phyloP scores from a whole-genome alignment of 2,888 invertebrate species.

The Nowickia ferox region DNA sequence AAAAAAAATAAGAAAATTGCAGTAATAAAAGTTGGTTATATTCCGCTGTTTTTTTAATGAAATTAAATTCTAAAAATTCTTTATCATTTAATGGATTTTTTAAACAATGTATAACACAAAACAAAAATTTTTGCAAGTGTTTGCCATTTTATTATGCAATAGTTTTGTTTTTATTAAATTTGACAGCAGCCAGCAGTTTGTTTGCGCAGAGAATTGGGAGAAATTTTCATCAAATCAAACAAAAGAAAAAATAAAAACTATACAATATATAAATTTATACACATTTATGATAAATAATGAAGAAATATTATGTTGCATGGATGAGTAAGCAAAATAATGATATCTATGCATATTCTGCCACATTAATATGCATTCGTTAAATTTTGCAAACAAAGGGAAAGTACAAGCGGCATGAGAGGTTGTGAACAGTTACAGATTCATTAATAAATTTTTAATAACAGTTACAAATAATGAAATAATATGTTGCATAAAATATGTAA shows the following conservation, averaged over 20 bases:
- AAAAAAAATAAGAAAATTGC: too few species aligned
- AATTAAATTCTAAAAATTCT: too few species aligned
- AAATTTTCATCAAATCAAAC: slow-evolving; percentile 11
- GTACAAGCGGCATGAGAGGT: background rate
- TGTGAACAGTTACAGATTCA: slow-evolving; percentile 23
- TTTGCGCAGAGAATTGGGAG: slow-evolving; percentile 7
- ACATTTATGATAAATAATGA: slow-evolving; percentile 59
- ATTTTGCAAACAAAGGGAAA: slow-evolving; percentile 5
- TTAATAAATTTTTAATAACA: slow-evolving; percentile 59
- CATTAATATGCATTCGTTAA: slow-evolving; percentile 22
- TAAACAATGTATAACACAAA: background rate
- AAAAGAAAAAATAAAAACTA: slow-evolving; percentile 37
- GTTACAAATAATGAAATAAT: slow-evolving; percentile 62
- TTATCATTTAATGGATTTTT: too few species aligned
- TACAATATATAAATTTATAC: slow-evolving; percentile 28
- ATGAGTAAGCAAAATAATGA: slow-evolving; percentile 41
- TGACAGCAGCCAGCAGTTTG: slow-evolving; percentile 56
- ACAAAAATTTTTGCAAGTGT: background rate
- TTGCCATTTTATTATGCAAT: slow-evolving; percentile 14
- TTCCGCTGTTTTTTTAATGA: too few species aligned
- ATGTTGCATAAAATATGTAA: slow-evolving; percentile 40
- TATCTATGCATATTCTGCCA: slow-evolving; percentile 47
- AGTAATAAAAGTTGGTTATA: too few species aligned
- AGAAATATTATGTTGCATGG: slow-evolving; percentile 48
- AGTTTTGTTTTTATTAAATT: slow-evolving; percentile 53